Percentiles rank a stretch among this genome's conserved stretches.
phyloP scores from a whole-genome alignment of 1,140 invertebrate genomes.

The Zaprionus ornatus region DNA sequence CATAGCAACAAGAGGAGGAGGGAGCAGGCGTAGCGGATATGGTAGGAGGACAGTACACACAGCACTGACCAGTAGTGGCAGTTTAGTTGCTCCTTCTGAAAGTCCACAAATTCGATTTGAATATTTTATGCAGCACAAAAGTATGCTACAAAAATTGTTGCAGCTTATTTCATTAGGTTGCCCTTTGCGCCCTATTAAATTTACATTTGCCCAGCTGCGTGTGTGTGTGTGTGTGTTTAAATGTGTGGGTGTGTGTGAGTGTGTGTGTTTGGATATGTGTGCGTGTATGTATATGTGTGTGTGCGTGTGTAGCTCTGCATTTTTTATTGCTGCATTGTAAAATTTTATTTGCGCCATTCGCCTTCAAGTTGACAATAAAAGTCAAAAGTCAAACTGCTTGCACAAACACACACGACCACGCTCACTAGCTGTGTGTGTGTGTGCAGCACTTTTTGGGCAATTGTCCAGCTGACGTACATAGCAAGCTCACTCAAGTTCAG shows the following conservation, averaged over 20 bases:
- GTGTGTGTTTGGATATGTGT: not conserved
- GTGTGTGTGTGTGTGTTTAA: not conserved
- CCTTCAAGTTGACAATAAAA: constrained; percentile 32
- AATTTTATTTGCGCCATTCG: constrained; percentile 28
- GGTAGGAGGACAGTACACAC: no score
- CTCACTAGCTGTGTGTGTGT: not conserved
- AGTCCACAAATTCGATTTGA: constrained; percentile 35
- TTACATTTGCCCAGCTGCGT: constrained; percentile 24
- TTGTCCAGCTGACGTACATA: not conserved
- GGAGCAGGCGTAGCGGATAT: no score
- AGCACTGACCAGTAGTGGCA: not conserved
- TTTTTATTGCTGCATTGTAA: constrained; percentile 29
- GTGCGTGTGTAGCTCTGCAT: not conserved
- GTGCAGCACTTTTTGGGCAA: constrained; percentile 24
- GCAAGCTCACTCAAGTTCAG: not conserved
- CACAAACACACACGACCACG: not conserved
- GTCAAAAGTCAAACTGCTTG: constrained; percentile 26
- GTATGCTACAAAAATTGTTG: not conserved
- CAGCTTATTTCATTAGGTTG: constrained; percentile 25
- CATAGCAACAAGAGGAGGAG: not conserved
- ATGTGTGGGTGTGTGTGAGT: not conserved
- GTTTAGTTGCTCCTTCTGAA: constrained; percentile 17
- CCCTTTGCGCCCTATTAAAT: constrained; percentile 70
- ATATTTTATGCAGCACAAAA: constrained; percentile 23
- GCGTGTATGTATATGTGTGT: not conserved